Conservation (phyloP, 2,797 vertebrate species). For the Sebastes cheni region DNA sequence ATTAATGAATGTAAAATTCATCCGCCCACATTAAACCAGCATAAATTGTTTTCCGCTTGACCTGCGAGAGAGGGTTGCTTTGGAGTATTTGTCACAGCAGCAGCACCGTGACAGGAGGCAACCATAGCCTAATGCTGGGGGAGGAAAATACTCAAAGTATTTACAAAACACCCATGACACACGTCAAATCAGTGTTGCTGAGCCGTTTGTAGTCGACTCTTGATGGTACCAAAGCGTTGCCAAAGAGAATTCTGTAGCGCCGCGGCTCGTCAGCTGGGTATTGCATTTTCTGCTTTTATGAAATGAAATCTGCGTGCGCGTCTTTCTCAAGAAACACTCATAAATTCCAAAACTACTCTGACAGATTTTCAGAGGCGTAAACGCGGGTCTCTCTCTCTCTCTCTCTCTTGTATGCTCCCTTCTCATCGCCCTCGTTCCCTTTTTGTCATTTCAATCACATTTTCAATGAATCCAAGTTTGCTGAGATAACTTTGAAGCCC, state of each 20-base stretch:
- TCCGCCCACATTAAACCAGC: constrained; percentile 12
- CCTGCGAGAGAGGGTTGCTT: constrained; percentile 34
- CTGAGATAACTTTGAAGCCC: constrained; percentile 58
- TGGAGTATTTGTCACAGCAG: constrained; percentile 52
- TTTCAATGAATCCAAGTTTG: constrained; percentile 60
- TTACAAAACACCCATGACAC: constrained; percentile 64
- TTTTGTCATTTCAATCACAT: constrained; percentile 59
- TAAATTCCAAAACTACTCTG: constrained; percentile 66
- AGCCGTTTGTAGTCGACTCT: constrained; percentile 64
- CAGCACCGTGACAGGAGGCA: constrained; percentile 48
- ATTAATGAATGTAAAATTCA: constrained; percentile 32
- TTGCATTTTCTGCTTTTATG: constrained; percentile 62
- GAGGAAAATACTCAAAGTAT: constrained; percentile 66
- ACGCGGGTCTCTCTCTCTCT: constrained; percentile 17
- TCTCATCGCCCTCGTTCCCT: constrained; percentile 29
- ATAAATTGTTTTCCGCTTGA: constrained; percentile 37
- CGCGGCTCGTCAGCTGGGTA: constrained; percentile 51
- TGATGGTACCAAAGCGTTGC: constrained; percentile 59
- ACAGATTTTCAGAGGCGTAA: constrained; percentile 65
- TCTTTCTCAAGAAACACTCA: constrained; percentile 57
- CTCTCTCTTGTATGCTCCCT: constrained; percentile 18
- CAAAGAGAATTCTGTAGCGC: constrained; percentile 70
- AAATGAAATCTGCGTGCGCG: constrained; percentile 59
- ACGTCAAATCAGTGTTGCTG: constrained; percentile 61
- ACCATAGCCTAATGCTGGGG: constrained; percentile 34